Percentiles rank a stretch among this genome's conserved stretches.
These are phyloP conservation scores for Zoanthus solanderi DNA, from an alignment of 92 coral and sea anemone genomes.

Conservation along the genomic window DNA sequence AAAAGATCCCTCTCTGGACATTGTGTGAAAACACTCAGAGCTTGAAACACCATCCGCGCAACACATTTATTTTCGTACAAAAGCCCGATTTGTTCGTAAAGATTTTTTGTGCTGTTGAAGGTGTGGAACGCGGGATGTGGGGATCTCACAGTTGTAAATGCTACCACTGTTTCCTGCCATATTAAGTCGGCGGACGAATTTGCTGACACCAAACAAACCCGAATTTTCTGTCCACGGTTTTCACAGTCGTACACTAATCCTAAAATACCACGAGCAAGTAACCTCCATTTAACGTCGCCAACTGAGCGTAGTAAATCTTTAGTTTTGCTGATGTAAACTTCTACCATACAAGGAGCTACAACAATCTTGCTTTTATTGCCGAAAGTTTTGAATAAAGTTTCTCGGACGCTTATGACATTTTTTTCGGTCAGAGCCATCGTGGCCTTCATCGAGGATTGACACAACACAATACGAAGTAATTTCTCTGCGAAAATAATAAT, in stretches of 20 bases:
- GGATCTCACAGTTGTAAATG: slow-evolving; percentile 81
- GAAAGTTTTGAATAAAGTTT: slow-evolving; percentile 70
- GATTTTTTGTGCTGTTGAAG: slow-evolving; percentile 84
- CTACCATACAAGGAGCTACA: slow-evolving; percentile 91
- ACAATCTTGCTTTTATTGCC: slow-evolving; percentile 78
- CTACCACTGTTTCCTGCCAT: slow-evolving; percentile 94
- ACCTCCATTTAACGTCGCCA: slow-evolving; percentile 81
- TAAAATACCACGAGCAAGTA: slow-evolving; percentile 75
- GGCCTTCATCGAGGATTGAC: slow-evolving; percentile 61
- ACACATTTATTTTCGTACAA: slow-evolving; percentile 86
- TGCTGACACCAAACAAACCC: slow-evolving; percentile 74
- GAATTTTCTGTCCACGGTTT: slow-evolving; percentile 76
- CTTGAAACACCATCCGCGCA: slow-evolving; percentile 86
- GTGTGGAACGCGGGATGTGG: slow-evolving; percentile 94
- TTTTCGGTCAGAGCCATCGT: slow-evolving; percentile 83
- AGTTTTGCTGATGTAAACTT: slow-evolving; percentile 79
- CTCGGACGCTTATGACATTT: slow-evolving; percentile 70
- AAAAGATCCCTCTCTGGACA: slow-evolving; percentile 47
- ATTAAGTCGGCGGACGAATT: slow-evolving; percentile 66
- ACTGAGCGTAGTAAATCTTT: slow-evolving; percentile 78
- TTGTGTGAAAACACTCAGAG: slow-evolving; percentile 81
- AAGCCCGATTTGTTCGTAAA: slow-evolving; percentile 83
- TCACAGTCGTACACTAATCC: slow-evolving; percentile 85
- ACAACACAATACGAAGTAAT: neutral
- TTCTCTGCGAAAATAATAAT: neutral